Conservation (phyloP, 92 coral and sea anemone genomes). For the Porites rus region DNA sequence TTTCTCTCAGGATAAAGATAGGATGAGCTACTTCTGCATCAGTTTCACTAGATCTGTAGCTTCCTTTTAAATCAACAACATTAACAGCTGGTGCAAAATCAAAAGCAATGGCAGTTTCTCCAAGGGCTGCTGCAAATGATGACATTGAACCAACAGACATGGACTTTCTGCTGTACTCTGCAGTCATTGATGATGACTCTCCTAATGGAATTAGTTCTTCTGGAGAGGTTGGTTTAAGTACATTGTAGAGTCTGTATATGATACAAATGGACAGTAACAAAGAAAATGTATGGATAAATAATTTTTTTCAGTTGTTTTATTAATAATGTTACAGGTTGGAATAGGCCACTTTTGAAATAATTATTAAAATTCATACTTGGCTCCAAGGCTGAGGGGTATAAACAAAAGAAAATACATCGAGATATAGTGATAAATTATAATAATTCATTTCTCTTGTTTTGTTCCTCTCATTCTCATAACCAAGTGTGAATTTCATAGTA, state of each 20-base stretch:
- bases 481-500: too few species aligned
- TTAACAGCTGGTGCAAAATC: conserved; percentile 92
- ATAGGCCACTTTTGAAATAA: too few species aligned
- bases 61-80: conserved; percentile 17
- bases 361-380: too few species aligned
- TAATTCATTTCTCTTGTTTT: too few species aligned
- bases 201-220: conserved; percentile 83
- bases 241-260: conserved; percentile 58
- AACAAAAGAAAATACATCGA: too few species aligned
- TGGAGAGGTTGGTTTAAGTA: conserved; percentile 82
- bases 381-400: too few species aligned
- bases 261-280: too few species aligned
- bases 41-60: conserved; percentile 32
- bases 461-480: too few species aligned
- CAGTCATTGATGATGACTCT: conserved; percentile 76
- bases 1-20: conserved; percentile 85
- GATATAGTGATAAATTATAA: too few species aligned
- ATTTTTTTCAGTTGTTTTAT: background rate
- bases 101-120: conserved; percentile 89
- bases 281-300: background rate
- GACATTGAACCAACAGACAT: conserved; percentile 76
- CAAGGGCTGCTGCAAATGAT: conserved; percentile 94
- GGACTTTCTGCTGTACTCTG: conserved; percentile 75
- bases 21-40: conserved; percentile 71
- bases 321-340: too few species aligned